phyloP scores from a whole-genome alignment of 2,888 invertebrate species.

The Gisinianus flammeolus region DNA sequence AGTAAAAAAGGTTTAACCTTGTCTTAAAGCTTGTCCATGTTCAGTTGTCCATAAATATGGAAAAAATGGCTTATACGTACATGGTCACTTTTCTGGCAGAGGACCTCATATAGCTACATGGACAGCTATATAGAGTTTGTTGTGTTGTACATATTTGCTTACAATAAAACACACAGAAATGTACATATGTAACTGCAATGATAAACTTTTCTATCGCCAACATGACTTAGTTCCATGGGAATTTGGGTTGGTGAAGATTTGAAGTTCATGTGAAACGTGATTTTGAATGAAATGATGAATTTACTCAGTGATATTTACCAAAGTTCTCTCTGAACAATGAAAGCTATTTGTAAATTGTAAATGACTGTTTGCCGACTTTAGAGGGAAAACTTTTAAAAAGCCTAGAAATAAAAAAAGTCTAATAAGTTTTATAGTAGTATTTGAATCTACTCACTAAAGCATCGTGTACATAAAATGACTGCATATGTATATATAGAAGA shows the following conservation, averaged over 20 bases:
- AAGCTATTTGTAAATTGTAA: conserved; percentile 17
- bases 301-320: conserved; percentile 29
- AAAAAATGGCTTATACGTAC: no score
- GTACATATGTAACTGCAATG: no score
- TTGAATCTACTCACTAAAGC: neutral
- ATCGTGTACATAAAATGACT: neutral
- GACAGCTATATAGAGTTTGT: no score
- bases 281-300: conserved; percentile 47
- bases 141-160: no score
- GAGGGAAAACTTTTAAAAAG: neutral
- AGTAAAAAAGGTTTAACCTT: no score
- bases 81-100: no score
- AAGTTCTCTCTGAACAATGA: conserved; percentile 1
- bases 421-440: neutral
- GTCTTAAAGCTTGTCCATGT: no score
- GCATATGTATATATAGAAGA: neutral
- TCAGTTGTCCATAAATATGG: no score
- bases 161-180: no score
- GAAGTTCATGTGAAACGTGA: conserved; percentile 48
- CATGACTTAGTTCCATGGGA: neutral
- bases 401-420: neutral
- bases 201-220: no score
- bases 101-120: no score
- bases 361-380: conserved; percentile 9
- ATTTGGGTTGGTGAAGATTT: conserved; percentile 17